Evolutionary conservation across 2,113 vertebrate species (phyloP).

Genomic region (Geococcyx californianus): DNA sequence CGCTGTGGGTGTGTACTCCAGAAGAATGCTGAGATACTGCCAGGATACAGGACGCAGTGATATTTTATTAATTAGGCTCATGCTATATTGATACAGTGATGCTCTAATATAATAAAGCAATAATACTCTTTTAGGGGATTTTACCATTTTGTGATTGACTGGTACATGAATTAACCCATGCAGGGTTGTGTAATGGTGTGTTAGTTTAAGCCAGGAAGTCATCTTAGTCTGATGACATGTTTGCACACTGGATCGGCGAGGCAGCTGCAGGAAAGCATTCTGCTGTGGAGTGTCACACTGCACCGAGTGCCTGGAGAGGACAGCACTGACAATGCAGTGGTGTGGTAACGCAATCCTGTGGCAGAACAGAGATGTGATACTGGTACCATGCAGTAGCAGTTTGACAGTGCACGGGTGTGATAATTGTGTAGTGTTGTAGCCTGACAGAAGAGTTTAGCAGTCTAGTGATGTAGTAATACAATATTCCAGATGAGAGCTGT

Average conservation of each 20-base stretch:
- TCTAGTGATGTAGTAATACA: slow-evolving; percentile 32
- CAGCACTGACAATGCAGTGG: background rate
- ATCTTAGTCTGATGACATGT: background rate
- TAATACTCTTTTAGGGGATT: background rate
- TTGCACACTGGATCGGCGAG: background rate
- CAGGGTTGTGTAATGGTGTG: background rate
- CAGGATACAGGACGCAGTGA: background rate
- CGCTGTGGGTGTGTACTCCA: slow-evolving; percentile 41
- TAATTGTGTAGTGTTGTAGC: background rate
- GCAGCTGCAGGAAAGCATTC: background rate
- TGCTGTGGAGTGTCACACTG: background rate
- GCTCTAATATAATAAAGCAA: background rate
- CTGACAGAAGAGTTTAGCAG: slow-evolving; percentile 14
- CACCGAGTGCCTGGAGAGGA: background rate
- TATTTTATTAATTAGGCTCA: slow-evolving; percentile 44
- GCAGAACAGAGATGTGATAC: slow-evolving; percentile 8
- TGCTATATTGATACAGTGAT: background rate
- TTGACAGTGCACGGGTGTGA: slow-evolving; percentile 1
- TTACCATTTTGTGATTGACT: background rate
- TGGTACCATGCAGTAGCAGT: slow-evolving; percentile 14
- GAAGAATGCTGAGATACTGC: slow-evolving; percentile 40
- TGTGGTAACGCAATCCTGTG: background rate
- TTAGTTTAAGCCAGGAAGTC: background rate
- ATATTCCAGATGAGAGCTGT: background rate
- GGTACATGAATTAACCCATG: background rate